Evolutionary conservation across 2,888 invertebrate genomes (phyloP), one percentile per base, ranked within the genome.

Genomic region (Lasius fuliginosus): DNA sequence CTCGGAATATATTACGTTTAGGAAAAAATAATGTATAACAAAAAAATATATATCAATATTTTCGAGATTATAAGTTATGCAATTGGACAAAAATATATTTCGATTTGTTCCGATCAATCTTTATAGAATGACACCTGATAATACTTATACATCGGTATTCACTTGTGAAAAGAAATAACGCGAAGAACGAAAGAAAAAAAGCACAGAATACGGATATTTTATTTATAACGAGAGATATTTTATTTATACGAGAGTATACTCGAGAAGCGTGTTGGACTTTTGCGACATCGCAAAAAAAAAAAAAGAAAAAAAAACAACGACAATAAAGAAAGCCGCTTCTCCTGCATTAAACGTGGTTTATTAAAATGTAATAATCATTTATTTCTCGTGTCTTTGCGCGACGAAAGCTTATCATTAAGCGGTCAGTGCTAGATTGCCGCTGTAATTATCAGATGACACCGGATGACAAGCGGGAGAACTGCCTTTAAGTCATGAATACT

Each of bases 401-500:
- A 68, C 56, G 40, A 33, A 40, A 42, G 40, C 71, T 77, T 56
- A n/a, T 68, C 71, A 69, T 77, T 77, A 68, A 58, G 36, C 27
- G n/a, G 23, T 69, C 77, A 69, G n/a, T 64, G 69, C 53, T 76
- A 53, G 58, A 40, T 33, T 8, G 30, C 23, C 23, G 36, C 15
- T 42, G 12, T 58, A 58, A 77, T 56, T 56, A 58, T 30, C n/a
- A n/a, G 40, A 27, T 42, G 77, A 77, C 77, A 56, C 27, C 77
- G 33, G 56, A 56, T 30, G 42, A 77, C 56, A 42, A 42, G 27
- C 56, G 27, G 9, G 40, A 40, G 40, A 23, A 46, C 58, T 42
- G 71, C 30, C 58, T 69, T 58, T 33, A 23, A 53, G 30, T 79
- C 46, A 58, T 79, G 71, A 79, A 79, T 79, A 71, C 53, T 46